Evolutionary conservation across 2,113 vertebrate species (phyloP), one percentile per base, ranked within the genome.

Genomic region (Electrona antarctica): DNA sequence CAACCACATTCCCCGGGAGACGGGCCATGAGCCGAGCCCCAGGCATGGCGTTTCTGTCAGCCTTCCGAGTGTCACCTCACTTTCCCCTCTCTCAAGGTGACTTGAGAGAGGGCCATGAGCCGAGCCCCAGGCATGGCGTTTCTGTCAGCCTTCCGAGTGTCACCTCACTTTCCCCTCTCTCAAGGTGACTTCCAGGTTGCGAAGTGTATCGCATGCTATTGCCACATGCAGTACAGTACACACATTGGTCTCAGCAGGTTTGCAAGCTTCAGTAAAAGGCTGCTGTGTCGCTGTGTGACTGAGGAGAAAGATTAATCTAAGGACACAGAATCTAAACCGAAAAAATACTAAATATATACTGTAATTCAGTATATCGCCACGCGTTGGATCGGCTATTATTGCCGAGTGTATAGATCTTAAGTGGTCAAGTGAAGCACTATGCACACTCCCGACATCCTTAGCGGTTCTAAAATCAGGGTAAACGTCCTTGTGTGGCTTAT

Each of bases 61-160:
- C 51, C 69, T 64, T 77, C 64, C 21, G 21, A 21, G 21, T 77
- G 65, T 67, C 82, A 68, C 73, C 56, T 78, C 52, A 3, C 1
- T 74, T 77, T 15, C 7, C 65, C 74, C 14, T 60, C 67, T 77
- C 29, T 78, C 49, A 77, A 85, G 81, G 86, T 85, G 84, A 84
- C 82, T 69, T 71, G n/a, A n/a, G n/a, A n/a, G n/a, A n/a, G n/a
- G n/a, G n/a, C n/a, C n/a, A n/a, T n/a, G n/a, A n/a, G n/a, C 76
- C n/a, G 70, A 77, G 72, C 4, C 54, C 62, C 58, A 50, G 48
- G 63, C 41, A 81, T 76, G 66, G 64, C 33, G 61, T 86, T 90
- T 87, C 71, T 62, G 52, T 65, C 64, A 48, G 52, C 51, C 69
- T 64, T 77, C 64, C 21, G 21, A 21, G 21, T 77, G 65, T 67